phyloP scores from a whole-genome alignment of 2,113 vertebrate genomes.

The Zosterops japonicus region DNA sequence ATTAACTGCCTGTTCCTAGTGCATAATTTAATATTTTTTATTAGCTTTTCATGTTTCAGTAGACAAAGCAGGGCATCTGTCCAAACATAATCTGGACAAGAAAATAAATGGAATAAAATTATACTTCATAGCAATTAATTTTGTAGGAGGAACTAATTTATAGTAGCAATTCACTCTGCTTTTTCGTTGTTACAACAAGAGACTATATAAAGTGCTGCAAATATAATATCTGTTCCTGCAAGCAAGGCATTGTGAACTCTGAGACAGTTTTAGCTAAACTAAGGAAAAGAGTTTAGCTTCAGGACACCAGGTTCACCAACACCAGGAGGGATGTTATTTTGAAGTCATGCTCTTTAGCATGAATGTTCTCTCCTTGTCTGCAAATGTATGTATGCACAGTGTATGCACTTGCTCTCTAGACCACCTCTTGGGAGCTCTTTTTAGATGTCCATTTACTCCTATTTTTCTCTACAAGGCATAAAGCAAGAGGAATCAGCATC shows the following conservation, averaged over 20 bases:
- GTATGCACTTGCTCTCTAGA: not conserved
- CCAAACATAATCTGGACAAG: not conserved
- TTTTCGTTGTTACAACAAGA: not conserved
- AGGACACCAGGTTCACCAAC: not conserved
- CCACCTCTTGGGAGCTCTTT: not conserved
- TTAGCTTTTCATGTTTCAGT: constrained; percentile 10
- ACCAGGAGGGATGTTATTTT: not conserved
- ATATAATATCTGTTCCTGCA: not conserved
- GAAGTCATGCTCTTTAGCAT: not conserved
- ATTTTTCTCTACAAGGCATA: not conserved
- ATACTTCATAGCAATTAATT: constrained; percentile 19
- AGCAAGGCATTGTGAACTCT: not conserved
- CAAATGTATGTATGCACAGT: not conserved
- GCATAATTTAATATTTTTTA: constrained; percentile 19
- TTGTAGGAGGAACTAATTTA: not conserved
- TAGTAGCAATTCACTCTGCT: not conserved
- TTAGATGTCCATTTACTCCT: not conserved
- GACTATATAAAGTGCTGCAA: not conserved
- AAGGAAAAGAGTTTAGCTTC: not conserved
- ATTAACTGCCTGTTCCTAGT: not conserved
- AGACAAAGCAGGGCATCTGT: constrained; percentile 22
- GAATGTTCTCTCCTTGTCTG: not conserved
- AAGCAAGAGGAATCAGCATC: not conserved
- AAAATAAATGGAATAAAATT: not conserved
- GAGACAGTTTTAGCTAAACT: not conserved